Evolutionary conservation across 2,113 vertebrate species (phyloP).

Genomic region (Heterochromis multidens): DNA sequence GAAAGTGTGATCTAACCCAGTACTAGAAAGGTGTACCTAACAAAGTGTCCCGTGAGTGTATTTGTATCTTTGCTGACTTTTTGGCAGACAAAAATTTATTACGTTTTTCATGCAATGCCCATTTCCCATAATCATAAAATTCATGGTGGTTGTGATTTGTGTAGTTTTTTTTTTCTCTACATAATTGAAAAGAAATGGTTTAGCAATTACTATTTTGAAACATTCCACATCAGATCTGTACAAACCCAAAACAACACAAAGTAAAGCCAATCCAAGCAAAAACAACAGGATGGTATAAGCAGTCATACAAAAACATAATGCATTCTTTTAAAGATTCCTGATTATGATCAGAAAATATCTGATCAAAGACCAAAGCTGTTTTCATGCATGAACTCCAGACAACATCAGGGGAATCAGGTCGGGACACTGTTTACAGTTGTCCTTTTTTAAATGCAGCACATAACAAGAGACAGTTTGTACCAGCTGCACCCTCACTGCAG

Average conservation of each 20-base stretch:
- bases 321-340: neutral
- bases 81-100: neutral
- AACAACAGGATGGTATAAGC: neutral
- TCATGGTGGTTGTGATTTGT: neutral
- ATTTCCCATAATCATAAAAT: neutral
- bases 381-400: neutral
- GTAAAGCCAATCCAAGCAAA: neutral
- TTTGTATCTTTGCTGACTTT: neutral
- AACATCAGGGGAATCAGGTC: neutral
- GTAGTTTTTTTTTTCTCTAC: neutral
- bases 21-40: too few relatives aligned
- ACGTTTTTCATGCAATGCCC: neutral
- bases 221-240: neutral
- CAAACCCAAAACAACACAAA: neutral
- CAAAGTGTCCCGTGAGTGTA: too few relatives aligned
- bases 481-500: neutral
- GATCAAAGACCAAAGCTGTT: neutral
- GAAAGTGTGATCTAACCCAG: too few relatives aligned
- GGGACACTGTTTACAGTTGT: neutral
- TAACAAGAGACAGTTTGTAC: neutral
- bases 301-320: neutral
- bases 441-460: neutral
- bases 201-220: neutral
- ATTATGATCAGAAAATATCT: neutral
- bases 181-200: neutral